A percentile compares a stretch with the other conserved stretches of the same genome.
These are phyloP conservation scores for Orycteropus afer DNA, from an alignment of 2,113 vertebrate species.

Conservation along the genomic window DNA sequence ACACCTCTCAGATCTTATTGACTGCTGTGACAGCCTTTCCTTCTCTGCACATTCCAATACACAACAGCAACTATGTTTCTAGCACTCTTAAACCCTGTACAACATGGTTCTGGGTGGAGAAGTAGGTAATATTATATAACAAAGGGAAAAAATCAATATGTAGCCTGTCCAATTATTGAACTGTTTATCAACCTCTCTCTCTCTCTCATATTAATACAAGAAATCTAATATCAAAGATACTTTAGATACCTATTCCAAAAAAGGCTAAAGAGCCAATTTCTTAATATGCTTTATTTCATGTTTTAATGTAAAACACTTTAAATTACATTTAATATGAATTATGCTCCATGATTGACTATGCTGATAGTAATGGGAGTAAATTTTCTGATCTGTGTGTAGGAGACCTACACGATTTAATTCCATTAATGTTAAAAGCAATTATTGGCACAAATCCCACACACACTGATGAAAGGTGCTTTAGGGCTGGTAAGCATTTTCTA, in stretches of 20 bases:
- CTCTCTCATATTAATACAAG: conserved; percentile 51
- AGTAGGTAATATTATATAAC: conserved; percentile 82
- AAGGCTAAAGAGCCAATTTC: neutral
- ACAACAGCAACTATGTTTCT: conserved; percentile 85
- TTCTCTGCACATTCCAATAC: conserved; percentile 89
- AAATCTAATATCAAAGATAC: conserved; percentile 65
- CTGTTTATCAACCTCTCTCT: conserved; percentile 77
- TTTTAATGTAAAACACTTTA: conserved; percentile 40
- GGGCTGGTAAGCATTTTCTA: neutral
- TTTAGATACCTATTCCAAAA: conserved; percentile 30
- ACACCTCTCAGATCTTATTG: conserved; percentile 94
- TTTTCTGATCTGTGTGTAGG: conserved; percentile 45
- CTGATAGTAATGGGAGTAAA: conserved; percentile 1
- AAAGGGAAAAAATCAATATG: conserved; percentile 83
- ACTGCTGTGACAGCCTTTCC: conserved; percentile 95
- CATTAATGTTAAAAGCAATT: conserved; percentile 45
- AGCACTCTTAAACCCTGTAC: conserved; percentile 66
- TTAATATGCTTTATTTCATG: neutral
- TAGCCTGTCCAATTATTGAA: conserved; percentile 83
- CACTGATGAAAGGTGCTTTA: neutral
- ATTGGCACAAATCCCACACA: neutral
- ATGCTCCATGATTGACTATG: conserved; percentile 42
- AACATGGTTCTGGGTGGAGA: conserved; percentile 70
- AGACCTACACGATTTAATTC: neutral
- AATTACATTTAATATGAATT: neutral